Evolutionary conservation across 2,113 vertebrate species (phyloP), one percentile per base, ranked within the genome.

Genomic region (Haemorhous mexicanus): DNA sequence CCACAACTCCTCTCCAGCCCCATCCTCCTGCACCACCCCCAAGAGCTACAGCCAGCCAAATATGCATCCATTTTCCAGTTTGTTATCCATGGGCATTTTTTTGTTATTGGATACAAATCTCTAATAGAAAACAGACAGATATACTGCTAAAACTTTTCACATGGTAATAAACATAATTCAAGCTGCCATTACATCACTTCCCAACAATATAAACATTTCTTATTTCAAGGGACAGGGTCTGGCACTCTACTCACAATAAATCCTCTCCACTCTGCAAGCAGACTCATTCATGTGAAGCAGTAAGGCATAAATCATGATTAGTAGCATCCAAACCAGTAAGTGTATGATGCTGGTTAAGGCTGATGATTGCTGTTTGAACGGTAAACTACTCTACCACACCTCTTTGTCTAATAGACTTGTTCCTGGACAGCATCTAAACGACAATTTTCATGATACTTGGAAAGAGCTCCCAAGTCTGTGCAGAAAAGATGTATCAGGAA

Each of bases 91-190:
- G 74, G 66, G 47, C 46, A 73, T 63, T 62, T 84, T 95, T 94
- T 89, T 84, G 39, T 80, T 94, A 43, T 53, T 88, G 26, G 89
- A 77, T 90, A 87, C 18, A 89, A 70, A 90, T 50, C 50, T 52
- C 24, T 97, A 96, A 96, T 86, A 91, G 41, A 76, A 96, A 97
- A 53, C 91, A 96, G 93, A 90, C 27, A 72, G 47, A 82, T 89
- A 79, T 55, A 81, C 64, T 84, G 35, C 64, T 86, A 85, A 93
- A 92, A 74, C 27, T 94, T 90, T 93, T 94, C 92, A 88, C 52
- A 85, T 89, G 59, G n/a, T 93, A 94, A 95, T 80, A 95, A 91
- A 81, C 80, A 83, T 84, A 89, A 86, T 87, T 89, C 64, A 93
- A 85, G 53, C 41, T 92, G 87, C 87, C 90, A 89, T 95, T 91